These are phyloP conservation scores for Dexiosoma caninum DNA, from an alignment of 2,888 invertebrate genomes.

Conservation along the genomic window DNA sequence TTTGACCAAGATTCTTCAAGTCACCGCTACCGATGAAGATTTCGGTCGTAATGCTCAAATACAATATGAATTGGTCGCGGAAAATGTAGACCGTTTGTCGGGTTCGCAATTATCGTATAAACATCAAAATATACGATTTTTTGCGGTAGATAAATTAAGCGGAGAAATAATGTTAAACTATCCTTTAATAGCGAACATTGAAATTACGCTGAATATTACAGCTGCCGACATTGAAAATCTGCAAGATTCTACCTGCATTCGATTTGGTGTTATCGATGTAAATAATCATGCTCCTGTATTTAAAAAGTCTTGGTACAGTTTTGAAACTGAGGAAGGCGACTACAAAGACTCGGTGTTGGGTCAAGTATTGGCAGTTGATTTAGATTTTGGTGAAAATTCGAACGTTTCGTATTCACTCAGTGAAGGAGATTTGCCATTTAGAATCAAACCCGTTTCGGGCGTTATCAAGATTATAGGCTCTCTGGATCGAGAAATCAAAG, in stretches of 20 bases:
- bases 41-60: conserved; percentile 84
- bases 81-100: conserved; percentile 82
- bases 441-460: conserved; percentile 84
- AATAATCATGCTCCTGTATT: conserved; percentile 92
- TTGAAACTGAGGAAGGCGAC: conserved; percentile 88
- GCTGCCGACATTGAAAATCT: conserved; percentile 88
- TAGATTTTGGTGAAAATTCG: conserved; percentile 88
- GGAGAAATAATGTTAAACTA: conserved; percentile 87
- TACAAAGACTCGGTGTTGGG: conserved; percentile 86
- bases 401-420: conserved; percentile 85
- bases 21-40: conserved; percentile 86
- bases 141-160: conserved; percentile 85
- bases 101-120: conserved; percentile 65
- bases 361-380: conserved; percentile 86
- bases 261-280: conserved; percentile 86
- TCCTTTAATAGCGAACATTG: conserved; percentile 85
- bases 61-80: conserved; percentile 84
- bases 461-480: conserved; percentile 85
- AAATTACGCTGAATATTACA: conserved; percentile 86
- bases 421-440: conserved; percentile 82
- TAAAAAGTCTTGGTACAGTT: conserved; percentile 89
- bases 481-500: conserved; percentile 86
- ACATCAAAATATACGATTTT: conserved; percentile 78
- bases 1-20: conserved; percentile 83
- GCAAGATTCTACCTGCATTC: conserved; percentile 83